Percentiles rank a stretch among this genome's conserved stretches.
phyloP scores from a whole-genome alignment of 2,888 invertebrate species.

The Tinea semifulvella region DNA sequence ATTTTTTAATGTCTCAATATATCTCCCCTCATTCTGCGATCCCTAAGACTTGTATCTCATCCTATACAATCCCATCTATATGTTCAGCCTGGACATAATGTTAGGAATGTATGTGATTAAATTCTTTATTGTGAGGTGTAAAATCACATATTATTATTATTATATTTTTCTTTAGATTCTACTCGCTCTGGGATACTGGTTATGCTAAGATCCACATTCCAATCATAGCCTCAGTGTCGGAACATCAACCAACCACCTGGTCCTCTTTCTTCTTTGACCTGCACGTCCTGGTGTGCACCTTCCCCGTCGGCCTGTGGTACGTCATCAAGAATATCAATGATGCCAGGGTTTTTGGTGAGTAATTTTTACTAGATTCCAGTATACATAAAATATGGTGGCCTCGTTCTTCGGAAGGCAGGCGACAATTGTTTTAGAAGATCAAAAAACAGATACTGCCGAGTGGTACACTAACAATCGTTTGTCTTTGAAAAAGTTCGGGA shows the following conservation, averaged over 20 bases:
- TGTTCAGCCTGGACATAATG: no score
- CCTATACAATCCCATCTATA: no score
- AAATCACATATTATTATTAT: no score
- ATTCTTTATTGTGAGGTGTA: no score
- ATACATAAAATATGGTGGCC: no score
- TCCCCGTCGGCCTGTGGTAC: constrained; percentile 99
- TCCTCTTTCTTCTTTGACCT: constrained; percentile 99
- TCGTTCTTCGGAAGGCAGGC: no score
- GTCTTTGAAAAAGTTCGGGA: background rate
- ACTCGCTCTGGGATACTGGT: constrained; percentile 98
- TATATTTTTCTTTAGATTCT: constrained; percentile 92
- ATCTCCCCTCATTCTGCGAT: no score
- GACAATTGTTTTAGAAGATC: background rate
- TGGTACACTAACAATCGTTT: background rate
- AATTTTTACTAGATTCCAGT: no score
- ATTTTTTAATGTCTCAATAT: no score
- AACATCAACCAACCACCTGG: constrained; percentile 99
- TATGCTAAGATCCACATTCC: constrained; percentile 99
- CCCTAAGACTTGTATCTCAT: no score
- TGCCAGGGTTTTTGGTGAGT: constrained; percentile 94
- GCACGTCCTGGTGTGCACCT: constrained; percentile 94
- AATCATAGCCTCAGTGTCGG: constrained; percentile 98
- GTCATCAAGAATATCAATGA: constrained; percentile 97
- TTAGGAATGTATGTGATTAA: no score
- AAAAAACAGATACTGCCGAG: background rate